Percentiles rank a stretch among this genome's conserved stretches.
Evolutionary conservation across 2,888 invertebrate genomes (phyloP).

Genomic region (Meloe dianella): DNA sequence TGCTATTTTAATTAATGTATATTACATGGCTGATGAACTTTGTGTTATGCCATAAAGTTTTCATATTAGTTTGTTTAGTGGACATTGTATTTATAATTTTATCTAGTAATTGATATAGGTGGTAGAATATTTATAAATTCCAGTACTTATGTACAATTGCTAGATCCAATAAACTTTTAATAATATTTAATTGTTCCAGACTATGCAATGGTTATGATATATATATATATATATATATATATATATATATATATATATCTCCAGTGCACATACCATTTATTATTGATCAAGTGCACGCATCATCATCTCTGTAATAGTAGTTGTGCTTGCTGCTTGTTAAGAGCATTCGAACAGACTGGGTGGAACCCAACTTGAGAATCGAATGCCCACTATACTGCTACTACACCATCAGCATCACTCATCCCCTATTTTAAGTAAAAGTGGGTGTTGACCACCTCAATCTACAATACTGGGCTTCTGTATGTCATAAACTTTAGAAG

Average conservation of each 20-base stretch:
- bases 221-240: no score
- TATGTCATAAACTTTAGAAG: constrained; percentile 27
- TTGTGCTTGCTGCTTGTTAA: constrained; percentile 20
- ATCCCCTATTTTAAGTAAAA: constrained; percentile 20
- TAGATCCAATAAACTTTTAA: constrained; percentile 15
- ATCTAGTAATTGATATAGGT: neutral
- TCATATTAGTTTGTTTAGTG: constrained; percentile 21
- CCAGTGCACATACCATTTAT: constrained; percentile 21
- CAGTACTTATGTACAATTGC: constrained; percentile 17
- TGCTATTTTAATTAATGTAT: constrained; percentile 28
- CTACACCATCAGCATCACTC: constrained; percentile 29
- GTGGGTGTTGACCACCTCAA: constrained; percentile 28
- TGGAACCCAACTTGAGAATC: constrained; percentile 29
- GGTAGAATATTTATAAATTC: constrained; percentile 1
- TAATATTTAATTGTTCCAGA: no score
- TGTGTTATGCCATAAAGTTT: constrained; percentile 14
- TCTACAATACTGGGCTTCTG: constrained; percentile 16
- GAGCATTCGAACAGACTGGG: constrained; percentile 30
- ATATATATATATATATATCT: neutral
- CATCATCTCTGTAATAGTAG: constrained; percentile 19
- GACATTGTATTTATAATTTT: constrained; percentile 18
- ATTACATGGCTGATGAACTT: constrained; percentile 20
- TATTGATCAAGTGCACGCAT: constrained; percentile 33
- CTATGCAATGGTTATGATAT: neutral
- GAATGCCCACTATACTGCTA: constrained; percentile 5